Base-by-base conservation (phyloP, 2,113 vertebrate species). In the Engystomops pustulosus region DNA sequence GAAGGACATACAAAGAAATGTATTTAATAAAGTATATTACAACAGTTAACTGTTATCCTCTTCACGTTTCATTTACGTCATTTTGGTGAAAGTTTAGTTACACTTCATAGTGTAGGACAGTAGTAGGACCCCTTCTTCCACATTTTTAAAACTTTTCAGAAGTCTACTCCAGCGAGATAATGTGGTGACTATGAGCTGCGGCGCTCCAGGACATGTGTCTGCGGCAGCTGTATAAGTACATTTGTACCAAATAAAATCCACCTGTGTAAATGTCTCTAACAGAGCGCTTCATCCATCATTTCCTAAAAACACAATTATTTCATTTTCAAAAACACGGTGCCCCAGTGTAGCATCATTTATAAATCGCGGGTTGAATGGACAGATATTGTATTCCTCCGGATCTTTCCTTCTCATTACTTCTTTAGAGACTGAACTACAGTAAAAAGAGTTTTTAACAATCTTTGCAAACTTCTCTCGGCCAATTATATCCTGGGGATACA, bases 391-490 rank as follows among this genome's bases (percentile, higher is more conserved):
- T 72, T 44, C 18, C 69, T 4, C 36, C 14, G 18, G 38, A n/a
- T 70, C 67, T 70, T 14, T 11, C 69, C 11, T 45, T 27, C 36
- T 71, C 18, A 38, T 69, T 71, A 71, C n/a, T 65, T 32, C 62
- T 67, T 47, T 14, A 45, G 4, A 25, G 38, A n/a, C 69, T 7
- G 69, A 72, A 25, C 69, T 45, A 10, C 69, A 72, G 47, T 72
- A 72, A 72, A n/a, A 72, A 45, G 41, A 44, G 69, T 72, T 47
- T n/a, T 45, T 25, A 34, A 45, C 69, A 72, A 72, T 72, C 69
- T 72, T 25, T 1, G 17, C 11, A 72, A 72, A 45, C 69, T 72
- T 72, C 8, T 25, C 23, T 17, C 15, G 36, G 41, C 69, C 69
- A 47, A 45, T 25, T 72, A 23, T 72, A 14, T 45, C 69, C 69